Percentiles rank a stretch among this genome's conserved stretches.
Evolutionary conservation across 2,113 vertebrate genomes (phyloP).

Genomic region (Myxocyprinus asiaticus): DNA sequence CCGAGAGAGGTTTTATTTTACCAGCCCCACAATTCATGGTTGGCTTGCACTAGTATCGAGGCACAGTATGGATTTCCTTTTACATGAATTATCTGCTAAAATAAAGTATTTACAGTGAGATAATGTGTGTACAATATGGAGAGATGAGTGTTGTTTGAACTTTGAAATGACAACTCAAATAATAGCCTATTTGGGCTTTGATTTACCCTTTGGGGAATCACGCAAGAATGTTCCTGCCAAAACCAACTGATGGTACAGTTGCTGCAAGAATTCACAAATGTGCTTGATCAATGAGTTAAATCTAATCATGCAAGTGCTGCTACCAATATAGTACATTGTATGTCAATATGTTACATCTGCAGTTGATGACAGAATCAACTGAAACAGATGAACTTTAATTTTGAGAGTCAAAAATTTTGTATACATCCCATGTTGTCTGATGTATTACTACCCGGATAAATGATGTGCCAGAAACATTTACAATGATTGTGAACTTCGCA

Average conservation of each 20-base stretch:
- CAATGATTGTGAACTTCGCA: conserved; percentile 5
- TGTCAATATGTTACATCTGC: not conserved
- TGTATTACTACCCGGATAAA: not conserved
- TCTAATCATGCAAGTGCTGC: conserved; percentile 1
- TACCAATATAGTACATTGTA: not conserved
- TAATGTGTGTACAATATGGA: not conserved
- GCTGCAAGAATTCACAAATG: conserved; percentile 17
- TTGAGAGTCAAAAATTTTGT: not conserved
- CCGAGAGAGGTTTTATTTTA: no score
- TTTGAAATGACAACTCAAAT: no score
- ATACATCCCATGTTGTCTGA: not conserved
- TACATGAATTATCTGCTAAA: not conserved
- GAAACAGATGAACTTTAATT: not conserved
- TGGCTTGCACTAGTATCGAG: not conserved
- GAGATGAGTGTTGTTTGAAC: no score
- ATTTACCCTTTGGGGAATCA: no score
- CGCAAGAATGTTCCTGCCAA: conserved; percentile 18
- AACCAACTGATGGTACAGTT: conserved; percentile 7
- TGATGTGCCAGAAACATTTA: not conserved
- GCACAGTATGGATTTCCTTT: no score
- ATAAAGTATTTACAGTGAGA: no score
- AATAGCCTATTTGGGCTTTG: no score
- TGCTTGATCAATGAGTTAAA: conserved; percentile 16
- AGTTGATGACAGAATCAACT: not conserved
- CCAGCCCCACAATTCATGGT: not conserved